These are phyloP conservation scores for Spodoptera exigua DNA, from an alignment of 2,888 invertebrate species.

Conservation along the genomic window DNA sequence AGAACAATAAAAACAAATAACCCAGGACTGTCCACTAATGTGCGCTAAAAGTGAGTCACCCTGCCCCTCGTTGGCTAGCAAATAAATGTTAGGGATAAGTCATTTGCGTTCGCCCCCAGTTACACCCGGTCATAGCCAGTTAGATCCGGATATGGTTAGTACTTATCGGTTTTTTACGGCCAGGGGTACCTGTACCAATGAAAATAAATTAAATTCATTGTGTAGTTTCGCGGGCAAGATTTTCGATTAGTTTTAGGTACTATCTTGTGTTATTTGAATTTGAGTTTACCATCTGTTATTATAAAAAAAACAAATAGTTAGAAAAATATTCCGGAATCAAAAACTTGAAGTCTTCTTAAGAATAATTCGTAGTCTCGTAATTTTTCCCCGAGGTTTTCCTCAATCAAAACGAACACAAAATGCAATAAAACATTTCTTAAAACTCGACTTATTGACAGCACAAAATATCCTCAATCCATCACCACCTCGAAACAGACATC, in stretches of 20 bases:
- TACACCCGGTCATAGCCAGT: constrained; percentile 50
- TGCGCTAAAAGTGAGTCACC: constrained; percentile 55
- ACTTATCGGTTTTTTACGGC: constrained; percentile 61
- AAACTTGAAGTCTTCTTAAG: no score
- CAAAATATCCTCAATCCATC: constrained; percentile 39
- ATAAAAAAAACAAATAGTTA: no score
- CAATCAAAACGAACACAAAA: constrained; percentile 9
- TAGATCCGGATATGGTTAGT: constrained; percentile 58
- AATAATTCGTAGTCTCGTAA: neutral
- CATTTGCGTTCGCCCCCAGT: constrained; percentile 60
- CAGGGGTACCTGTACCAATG: no score
- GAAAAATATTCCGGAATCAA: no score
- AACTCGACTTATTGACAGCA: constrained; percentile 18
- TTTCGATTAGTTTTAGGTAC: no score
- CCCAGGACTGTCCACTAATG: constrained; percentile 33
- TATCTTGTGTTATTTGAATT: no score
- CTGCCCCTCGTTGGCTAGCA: constrained; percentile 54
- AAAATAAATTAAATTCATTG: constrained; percentile 13
- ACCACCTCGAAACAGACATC: constrained; percentile 41
- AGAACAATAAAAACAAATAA: constrained; percentile 28
- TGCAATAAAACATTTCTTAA: constrained; percentile 15
- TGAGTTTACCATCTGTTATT: no score
- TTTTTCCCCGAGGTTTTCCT: neutral
- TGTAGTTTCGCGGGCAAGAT: constrained; percentile 13
- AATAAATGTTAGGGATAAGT: constrained; percentile 66